Evolutionary conservation across 2,797 vertebrate species (phyloP), one percentile per base, ranked within the genome.

Genomic region (Characodon lateralis): DNA sequence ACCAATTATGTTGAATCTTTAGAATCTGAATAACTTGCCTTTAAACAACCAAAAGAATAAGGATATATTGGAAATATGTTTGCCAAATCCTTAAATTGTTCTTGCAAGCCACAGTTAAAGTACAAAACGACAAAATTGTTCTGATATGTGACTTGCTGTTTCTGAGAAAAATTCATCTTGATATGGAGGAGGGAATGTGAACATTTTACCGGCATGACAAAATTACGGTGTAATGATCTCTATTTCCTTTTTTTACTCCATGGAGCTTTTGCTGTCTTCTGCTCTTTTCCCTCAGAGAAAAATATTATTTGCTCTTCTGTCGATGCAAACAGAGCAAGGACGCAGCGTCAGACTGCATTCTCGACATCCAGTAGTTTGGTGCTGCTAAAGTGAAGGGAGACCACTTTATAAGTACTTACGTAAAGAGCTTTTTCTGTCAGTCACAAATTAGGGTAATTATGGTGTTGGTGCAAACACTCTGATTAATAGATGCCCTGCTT

Each of bases 291-390:
- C 53, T 22, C 48, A 39, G 55, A 80, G 75, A 80, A 76, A 81
- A 83, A 58, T 72, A 81, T 43, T 77, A 77, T 80, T 72, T 87
- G 77, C 58, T 86, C 65, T 58, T 80, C 46, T 65, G 43, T 63
- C 5, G 48, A 51, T 75, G 59, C 5, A 75, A 85, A 77, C 71
- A 78, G 83, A 83, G 68, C 78, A 77, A 88, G 80, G 80, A 85
- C 71, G 74, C 43, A 1, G 78, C 72, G 82, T 85, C 20, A 74
- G 77, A 43, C 24, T 53, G 63, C 3, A 16, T 28, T 66, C 63
- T 43, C 41, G 35, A 24, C 55, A 48, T 56, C 31, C 18, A 6
- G 39, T 35, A 69, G 71, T 72, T 66, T 66, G 31, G 9, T 39
- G 35, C 31, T 65, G 35, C 61, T 72, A 28, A 78, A 53, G 65